phyloP scores from a whole-genome alignment of 2,113 vertebrate genomes.

The Mus spicilegus region DNA sequence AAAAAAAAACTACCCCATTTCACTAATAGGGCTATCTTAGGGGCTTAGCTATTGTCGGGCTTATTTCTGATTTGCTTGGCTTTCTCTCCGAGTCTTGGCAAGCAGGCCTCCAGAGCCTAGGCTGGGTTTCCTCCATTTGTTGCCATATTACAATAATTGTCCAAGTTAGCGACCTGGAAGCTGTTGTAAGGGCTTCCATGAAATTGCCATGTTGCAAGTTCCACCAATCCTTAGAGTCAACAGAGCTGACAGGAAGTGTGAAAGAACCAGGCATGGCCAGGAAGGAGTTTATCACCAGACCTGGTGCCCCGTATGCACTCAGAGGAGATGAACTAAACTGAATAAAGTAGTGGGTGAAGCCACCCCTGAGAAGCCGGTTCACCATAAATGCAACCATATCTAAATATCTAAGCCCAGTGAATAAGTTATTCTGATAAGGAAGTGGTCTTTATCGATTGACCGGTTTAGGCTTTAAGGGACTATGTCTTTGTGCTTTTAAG shows the following conservation, averaged over 20 bases:
- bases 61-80: slow-evolving; percentile 12
- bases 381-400: slow-evolving; percentile 1
- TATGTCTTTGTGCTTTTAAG: slow-evolving; percentile 23
- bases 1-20: neutral
- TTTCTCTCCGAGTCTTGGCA: slow-evolving; percentile 22
- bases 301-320: neutral
- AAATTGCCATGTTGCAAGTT: neutral
- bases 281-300: neutral
- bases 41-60: neutral
- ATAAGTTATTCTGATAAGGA: slow-evolving; percentile 10
- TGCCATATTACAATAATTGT: neutral
- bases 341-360: neutral
- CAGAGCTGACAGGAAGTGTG: neutral
- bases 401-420: slow-evolving; percentile 8
- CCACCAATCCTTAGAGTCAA: neutral
- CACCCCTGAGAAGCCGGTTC: neutral
- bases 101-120: slow-evolving; percentile 24
- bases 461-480: neutral
- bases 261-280: neutral
- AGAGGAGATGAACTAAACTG: neutral
- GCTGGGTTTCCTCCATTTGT: neutral
- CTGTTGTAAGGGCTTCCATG: neutral
- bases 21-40: neutral
- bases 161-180: neutral
- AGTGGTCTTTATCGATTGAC: neutral